Evolutionary conservation across 2,888 invertebrate species (phyloP), one percentile per base, ranked within the genome.

Genomic region (Drosophila vallismaia): DNA sequence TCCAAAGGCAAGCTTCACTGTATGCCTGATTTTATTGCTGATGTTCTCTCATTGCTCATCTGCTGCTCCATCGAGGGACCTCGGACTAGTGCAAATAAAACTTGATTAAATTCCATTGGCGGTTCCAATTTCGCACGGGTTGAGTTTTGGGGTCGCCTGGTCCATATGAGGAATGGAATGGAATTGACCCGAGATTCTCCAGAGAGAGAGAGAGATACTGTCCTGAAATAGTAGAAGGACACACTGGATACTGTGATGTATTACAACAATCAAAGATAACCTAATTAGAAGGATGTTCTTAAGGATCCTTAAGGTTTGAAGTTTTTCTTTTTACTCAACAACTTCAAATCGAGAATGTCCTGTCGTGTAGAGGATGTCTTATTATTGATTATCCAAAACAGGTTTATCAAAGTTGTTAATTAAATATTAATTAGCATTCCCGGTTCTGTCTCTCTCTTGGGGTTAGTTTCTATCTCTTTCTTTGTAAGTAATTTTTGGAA

Each of bases 251-350:
- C 9, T 54, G 26, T 38, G 8, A 24, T 76, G 74, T 76, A 84
- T 88, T 86, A 75, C 75, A 79, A 86, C 74, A 83, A 88, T 86
- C 80, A 86, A 83, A 86, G 76, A 88, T 85, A 85, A 88, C 88
- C 88, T 86, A 88, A 85, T 85, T 88, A 88, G 70, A 72, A 59
- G 26, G 14, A 9, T 24, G 19, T 60, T 57, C 42, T 28, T 28
- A 28, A 6, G 28, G 28, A 5, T 28, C 28, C 28, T 28, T 28
- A 4, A 5, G 5, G 19, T 19, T 2, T 28, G 3, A 28, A 28
- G 28, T 28, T 28, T 28, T 28, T 28, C 28, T 6, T 28, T 28
- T 4, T 0, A 28, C 28, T 28, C 28, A 28, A 5, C 0, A 4
- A 5, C 19, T 19, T 19, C 1, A 1, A 19, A 19, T 1, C 1